Conservation (phyloP, 2,888 invertebrate species). For the Acanthosepion lycidas region DNA sequence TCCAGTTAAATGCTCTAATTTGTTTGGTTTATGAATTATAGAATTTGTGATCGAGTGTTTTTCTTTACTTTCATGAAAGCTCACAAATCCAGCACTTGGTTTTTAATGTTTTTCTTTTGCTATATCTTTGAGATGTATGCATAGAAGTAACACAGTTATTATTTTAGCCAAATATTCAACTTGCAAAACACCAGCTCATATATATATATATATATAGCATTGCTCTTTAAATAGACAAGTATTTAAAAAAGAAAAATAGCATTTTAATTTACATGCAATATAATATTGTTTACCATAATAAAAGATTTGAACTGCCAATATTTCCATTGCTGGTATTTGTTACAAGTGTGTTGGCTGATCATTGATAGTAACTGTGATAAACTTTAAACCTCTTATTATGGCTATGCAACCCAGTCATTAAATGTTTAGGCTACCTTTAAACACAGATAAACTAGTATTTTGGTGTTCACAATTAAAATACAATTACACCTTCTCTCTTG, state of each 20-base stretch:
- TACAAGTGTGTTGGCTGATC: not conserved
- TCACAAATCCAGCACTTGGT: not conserved
- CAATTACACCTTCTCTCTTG: constrained; percentile 13
- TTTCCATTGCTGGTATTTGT: not conserved
- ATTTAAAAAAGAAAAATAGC: not conserved
- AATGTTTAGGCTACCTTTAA: not conserved
- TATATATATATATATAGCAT: not conserved
- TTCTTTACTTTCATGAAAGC: not conserved
- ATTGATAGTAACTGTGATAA: not conserved
- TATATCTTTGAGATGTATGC: not conserved
- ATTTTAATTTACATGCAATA: not conserved
- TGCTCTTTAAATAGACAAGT: not conserved
- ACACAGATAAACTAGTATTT: constrained; percentile 11
- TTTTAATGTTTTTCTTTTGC: too few species aligned
- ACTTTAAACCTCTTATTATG: not conserved
- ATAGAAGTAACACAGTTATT: not conserved
- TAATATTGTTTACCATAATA: not conserved
- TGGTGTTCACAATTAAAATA: constrained; percentile 37
- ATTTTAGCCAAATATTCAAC: not conserved
- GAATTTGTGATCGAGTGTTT: not conserved
- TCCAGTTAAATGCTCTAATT: not conserved
- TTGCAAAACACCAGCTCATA: not conserved
- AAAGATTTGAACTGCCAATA: not conserved
- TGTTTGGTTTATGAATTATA: not conserved
- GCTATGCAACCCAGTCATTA: constrained; percentile 18